phyloP scores from a whole-genome alignment of 2,888 invertebrate genomes.

The Uropetala carovei region DNA sequence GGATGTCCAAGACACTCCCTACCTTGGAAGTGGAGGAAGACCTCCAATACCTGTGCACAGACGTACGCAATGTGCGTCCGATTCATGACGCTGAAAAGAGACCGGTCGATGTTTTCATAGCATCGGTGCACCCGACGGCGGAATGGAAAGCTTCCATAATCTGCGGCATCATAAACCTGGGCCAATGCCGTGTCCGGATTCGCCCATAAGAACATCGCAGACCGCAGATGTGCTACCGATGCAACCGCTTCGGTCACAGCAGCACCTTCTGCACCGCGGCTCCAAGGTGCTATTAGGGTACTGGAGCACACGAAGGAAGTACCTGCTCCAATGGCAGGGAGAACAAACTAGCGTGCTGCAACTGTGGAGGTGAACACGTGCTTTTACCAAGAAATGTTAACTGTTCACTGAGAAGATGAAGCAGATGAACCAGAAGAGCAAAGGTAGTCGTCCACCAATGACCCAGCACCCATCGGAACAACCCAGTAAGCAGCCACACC shows the following conservation, averaged over 20 bases:
- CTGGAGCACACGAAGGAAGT: neutral
- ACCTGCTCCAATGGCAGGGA: neutral
- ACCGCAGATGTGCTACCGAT: slow-evolving; percentile 3
- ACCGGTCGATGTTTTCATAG: neutral
- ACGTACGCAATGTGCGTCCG: neutral
- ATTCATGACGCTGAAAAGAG: neutral
- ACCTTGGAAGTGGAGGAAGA: neutral
- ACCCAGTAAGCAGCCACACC: neutral
- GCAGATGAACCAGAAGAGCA: neutral
- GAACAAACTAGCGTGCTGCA: neutral
- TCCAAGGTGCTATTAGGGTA: neutral
- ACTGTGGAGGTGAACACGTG: neutral
- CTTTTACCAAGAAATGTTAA: neutral
- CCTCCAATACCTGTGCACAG: neutral
- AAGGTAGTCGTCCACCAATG: neutral
- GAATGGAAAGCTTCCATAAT: neutral
- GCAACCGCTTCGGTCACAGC: neutral
- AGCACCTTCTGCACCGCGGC: neutral
- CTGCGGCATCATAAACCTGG: neutral
- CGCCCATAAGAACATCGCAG: neutral
- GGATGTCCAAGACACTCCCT: neutral
- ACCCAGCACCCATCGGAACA: neutral
- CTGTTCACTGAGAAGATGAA: too few relatives aligned
- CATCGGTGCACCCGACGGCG: neutral
- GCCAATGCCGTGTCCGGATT: neutral